phyloP scores from a whole-genome alignment of 2,797 vertebrate genomes.

The Borostomias antarcticus region DNA sequence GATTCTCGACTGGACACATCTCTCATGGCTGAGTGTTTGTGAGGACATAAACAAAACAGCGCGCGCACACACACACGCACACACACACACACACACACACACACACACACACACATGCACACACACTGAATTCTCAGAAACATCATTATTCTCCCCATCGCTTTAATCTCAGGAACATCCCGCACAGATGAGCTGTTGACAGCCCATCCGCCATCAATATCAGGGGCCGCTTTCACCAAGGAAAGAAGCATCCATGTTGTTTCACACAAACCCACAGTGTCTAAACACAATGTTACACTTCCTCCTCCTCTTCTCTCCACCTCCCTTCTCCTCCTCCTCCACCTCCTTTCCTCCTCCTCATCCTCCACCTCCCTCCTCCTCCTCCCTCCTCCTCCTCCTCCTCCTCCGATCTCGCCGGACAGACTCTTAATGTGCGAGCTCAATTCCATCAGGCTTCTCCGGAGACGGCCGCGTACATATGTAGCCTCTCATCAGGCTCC shows the following conservation, averaged over 20 bases:
- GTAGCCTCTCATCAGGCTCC: too few species aligned
- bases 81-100: conserved; percentile 4
- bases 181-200: not conserved
- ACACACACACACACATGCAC: too few species aligned
- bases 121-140: conserved; percentile 5
- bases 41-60: conserved; percentile 10
- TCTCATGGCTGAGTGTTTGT: conserved; percentile 17
- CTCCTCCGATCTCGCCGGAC: too few species aligned
- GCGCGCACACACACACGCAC: not conserved
- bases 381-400: too few species aligned
- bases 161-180: conserved; percentile 9
- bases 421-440: too few species aligned
- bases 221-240: too few species aligned
- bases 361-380: not conserved
- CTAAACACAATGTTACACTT: too few species aligned
- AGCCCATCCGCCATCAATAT: too few species aligned
- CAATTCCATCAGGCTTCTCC: too few species aligned
- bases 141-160: conserved; percentile 17
- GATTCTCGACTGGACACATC: conserved; percentile 10
- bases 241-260: not conserved
- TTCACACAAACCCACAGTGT: not conserved
- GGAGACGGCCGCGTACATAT: too few species aligned
- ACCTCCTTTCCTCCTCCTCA: too few species aligned
- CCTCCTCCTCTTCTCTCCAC: not conserved
- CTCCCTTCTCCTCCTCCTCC: not conserved